A percentile compares a stretch with the other conserved stretches of the same genome.
These are phyloP conservation scores for Tinamus major DNA, from an alignment of 2,797 vertebrate species.

Conservation along the genomic window DNA sequence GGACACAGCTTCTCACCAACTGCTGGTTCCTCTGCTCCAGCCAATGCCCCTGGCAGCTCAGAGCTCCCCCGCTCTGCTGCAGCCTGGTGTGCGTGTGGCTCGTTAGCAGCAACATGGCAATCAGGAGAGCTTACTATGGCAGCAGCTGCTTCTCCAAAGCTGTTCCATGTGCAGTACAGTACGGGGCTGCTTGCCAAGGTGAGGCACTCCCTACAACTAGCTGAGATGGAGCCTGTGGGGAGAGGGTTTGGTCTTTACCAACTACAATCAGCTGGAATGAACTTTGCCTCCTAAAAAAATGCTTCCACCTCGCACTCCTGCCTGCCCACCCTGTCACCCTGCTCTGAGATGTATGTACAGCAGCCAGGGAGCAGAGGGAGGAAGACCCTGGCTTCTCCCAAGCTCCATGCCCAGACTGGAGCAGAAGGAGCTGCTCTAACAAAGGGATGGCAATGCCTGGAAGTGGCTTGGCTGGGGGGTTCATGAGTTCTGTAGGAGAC, in stretches of 20 bases:
- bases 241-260: background rate
- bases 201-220: background rate
- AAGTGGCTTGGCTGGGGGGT: background rate
- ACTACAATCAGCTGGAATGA: background rate
- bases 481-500: background rate
- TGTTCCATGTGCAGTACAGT: background rate
- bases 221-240: background rate
- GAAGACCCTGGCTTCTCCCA: slow-evolving; percentile 12
- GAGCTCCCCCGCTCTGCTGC: background rate
- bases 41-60: background rate
- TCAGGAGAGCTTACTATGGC: background rate
- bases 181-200: background rate
- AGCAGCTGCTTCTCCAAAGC: slow-evolving; percentile 54
- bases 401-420: slow-evolving; percentile 28
- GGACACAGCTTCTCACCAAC: background rate
- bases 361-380: slow-evolving; percentile 27
- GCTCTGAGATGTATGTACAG: background rate
- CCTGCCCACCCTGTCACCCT: background rate
- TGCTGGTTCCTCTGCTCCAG: background rate
- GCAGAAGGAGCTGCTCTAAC: slow-evolving; percentile 5
- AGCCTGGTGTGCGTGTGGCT: slow-evolving; percentile 8
- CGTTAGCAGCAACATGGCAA: slow-evolving; percentile 52
- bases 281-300: background rate
- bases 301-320: background rate
- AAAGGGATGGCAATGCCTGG: slow-evolving; percentile 15